A percentile compares a stretch with the other conserved stretches of the same genome.
Conservation (phyloP, 2,797 vertebrate genomes). For the Pterois miles region DNA sequence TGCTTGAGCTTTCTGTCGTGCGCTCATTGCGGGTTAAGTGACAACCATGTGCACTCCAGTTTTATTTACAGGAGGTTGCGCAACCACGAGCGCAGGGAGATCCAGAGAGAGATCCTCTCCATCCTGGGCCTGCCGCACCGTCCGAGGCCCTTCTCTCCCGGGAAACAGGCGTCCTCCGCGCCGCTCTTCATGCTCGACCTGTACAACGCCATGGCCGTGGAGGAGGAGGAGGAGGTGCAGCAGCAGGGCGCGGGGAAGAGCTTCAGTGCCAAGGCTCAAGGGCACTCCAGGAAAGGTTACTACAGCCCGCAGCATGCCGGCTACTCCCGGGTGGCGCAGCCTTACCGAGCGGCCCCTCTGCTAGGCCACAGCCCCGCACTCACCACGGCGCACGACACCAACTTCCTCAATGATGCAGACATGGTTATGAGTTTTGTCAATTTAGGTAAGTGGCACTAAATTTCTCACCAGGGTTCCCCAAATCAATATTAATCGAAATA, state of each 20-base stretch:
- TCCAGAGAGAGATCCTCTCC: constrained; percentile 99
- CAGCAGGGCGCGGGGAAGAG: constrained; percentile 84
- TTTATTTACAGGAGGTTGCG: constrained; percentile 99
- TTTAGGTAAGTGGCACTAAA: constrained; percentile 88
- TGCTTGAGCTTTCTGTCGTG: constrained; percentile 89
- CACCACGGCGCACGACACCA: constrained; percentile 92
- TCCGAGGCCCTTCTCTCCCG: constrained; percentile 96
- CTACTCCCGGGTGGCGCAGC: constrained; percentile 89
- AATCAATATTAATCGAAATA: neutral
- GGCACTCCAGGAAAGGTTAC: constrained; percentile 86
- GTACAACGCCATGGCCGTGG: constrained; percentile 98
- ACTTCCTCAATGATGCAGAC: constrained; percentile 98
- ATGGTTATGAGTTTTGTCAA: constrained; percentile 99
- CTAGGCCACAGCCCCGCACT: constrained; percentile 92
- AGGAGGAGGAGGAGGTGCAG: constrained; percentile 86
- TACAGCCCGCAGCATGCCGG: constrained; percentile 87
- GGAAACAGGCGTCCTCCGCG: constrained; percentile 96
- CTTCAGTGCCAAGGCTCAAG: constrained; percentile 82
- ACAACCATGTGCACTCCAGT: constrained; percentile 99
- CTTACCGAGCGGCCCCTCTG: constrained; percentile 88
- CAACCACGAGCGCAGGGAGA: constrained; percentile 97
- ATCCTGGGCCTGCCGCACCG: constrained; percentile 98
- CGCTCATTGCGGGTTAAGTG: constrained; percentile 89
- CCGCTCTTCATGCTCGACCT: constrained; percentile 99
- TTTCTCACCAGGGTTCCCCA: neutral